Evolutionary conservation across 64 coral and sea anemone genomes (phyloP).

Genomic region (Montipora efflorescens): DNA sequence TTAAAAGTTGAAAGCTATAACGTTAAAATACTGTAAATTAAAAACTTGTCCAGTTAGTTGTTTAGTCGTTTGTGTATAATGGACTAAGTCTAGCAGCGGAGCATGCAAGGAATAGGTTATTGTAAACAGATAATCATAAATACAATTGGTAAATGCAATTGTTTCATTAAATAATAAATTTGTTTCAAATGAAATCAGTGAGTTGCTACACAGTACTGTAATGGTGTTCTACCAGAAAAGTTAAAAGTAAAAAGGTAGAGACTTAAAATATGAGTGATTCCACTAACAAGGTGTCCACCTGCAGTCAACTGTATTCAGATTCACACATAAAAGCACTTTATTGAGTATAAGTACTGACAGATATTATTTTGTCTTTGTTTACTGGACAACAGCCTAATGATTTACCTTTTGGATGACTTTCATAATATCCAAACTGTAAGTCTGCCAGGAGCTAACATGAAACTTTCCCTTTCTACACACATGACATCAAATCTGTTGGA

Average conservation of each 20-base stretch:
- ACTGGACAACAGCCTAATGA: conserved; percentile 33
- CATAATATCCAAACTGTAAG: no score
- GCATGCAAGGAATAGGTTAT: not conserved
- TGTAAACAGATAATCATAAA: conserved; percentile 7
- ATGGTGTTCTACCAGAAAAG: not conserved
- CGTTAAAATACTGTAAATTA: conserved; percentile 19
- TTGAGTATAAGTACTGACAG: not conserved
- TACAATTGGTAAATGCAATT: not conserved
- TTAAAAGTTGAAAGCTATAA: conserved; percentile 13
- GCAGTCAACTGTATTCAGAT: no score
- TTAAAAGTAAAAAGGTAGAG: no score
- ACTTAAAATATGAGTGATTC: no score
- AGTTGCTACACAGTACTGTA: conserved; percentile 14
- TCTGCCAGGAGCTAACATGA: no score
- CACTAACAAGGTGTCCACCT: no score
- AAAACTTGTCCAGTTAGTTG: not conserved
- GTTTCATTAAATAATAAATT: not conserved
- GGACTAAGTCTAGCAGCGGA: not conserved
- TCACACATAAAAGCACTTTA: not conserved
- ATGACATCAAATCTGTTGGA: no score
- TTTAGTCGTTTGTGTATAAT: not conserved
- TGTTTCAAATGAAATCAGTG: not conserved
- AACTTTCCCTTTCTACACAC: no score
- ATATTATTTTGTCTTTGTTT: not conserved
- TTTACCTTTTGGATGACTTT: conserved; percentile 63